Base-by-base conservation (phyloP, 2,888 invertebrate species). In the Aphodius sticticus region DNA sequence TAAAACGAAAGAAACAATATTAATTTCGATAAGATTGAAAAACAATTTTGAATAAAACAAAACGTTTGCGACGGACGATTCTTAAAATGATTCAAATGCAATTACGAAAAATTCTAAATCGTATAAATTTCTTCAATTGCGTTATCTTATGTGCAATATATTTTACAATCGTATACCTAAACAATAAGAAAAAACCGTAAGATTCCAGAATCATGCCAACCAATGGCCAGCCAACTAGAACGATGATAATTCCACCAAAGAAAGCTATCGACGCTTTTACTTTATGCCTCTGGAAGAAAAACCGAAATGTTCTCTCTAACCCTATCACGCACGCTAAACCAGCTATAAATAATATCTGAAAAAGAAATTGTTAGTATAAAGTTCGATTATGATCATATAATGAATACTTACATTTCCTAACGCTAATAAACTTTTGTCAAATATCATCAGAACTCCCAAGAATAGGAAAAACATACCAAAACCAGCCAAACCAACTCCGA, bases 251-350 rank as follows among this genome's bases (percentile, higher is more conserved):
- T 1, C 99, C 99, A 14, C 97, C 96, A 86, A 99, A 95, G 90
- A 99, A 99, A 0, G 96, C 94, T 0, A 93, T 90, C 0, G 97
- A 95, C 0, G 96, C 99, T 91, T 96, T 97, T 77, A 96, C 90
- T 92, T 99, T 99, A 88, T 99, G 98, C 83, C 94, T 91, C 91
- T 99, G 99, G 89, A 99, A 99, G 91, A 99, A 99, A 90, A 99
- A 99, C 86, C 96, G 93, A 86, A 99, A 94, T 6, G 99, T 99
- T 87, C 99, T 91, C 89, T 97, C 96, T 36, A 99, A 92, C 0
- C 99, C 99, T 87, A 99, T 99, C 12, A 99, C 97, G 89, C 99
- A 98, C 15, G 96, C 96, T 78, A 99, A 91, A 0, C 99, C 99
- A 84, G 95, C 93, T 84, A 99, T 95, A 90, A 99, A 99, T 37